phyloP scores from a whole-genome alignment of 2,888 invertebrate genomes.

The Clusia tigrina region DNA sequence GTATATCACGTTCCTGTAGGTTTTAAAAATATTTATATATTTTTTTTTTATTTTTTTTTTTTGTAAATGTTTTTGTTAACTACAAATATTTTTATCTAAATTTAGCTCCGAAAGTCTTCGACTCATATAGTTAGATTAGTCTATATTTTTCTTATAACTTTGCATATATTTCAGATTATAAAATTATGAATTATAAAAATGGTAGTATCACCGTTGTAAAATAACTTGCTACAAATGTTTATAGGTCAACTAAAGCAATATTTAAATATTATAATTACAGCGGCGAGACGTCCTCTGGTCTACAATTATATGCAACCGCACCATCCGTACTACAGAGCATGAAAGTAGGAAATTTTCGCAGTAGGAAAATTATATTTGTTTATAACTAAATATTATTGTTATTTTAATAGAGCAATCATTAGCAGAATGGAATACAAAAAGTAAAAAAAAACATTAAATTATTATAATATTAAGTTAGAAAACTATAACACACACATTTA shows the following conservation, averaged over 20 bases:
- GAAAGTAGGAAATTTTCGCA: constrained; percentile 24
- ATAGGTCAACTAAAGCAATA: too few relatives aligned
- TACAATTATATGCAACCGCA: constrained; percentile 58
- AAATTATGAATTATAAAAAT: background rate
- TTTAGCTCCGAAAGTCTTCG: background rate
- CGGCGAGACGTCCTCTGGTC: constrained; percentile 50
- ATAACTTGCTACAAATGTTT: too few relatives aligned
- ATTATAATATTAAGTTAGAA: constrained; percentile 3
- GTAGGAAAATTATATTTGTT: too few relatives aligned
- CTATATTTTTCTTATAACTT: background rate
- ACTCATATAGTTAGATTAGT: background rate
- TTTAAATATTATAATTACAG: constrained; percentile 42
- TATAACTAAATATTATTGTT: constrained; percentile 1
- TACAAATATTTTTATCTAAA: too few relatives aligned
- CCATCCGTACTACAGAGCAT: constrained; percentile 50
- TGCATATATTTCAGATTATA: background rate
- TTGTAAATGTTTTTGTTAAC: too few relatives aligned
- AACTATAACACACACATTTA: constrained; percentile 10
- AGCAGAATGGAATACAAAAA: background rate
- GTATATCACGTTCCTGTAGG: too few relatives aligned
- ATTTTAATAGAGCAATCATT: background rate
- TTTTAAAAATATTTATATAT: too few relatives aligned
- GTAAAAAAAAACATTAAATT: background rate
- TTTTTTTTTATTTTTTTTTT: too few relatives aligned
- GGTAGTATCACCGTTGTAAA: too few relatives aligned